Conservation (phyloP, 2,888 invertebrate genomes). For the Eremobia ochroleuca region DNA sequence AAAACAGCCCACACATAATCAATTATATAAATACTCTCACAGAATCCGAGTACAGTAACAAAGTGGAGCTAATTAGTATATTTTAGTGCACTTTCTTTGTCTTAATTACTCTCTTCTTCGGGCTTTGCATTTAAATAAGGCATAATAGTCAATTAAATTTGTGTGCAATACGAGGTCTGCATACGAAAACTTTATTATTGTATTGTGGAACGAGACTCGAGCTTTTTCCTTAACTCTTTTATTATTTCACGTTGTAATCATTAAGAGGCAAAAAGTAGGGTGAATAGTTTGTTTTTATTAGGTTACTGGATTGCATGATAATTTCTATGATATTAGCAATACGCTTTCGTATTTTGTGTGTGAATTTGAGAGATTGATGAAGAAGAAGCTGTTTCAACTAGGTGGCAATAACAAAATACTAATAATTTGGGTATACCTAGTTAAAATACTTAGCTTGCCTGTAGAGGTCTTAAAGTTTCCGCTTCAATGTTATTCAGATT, state of each 20-base stretch:
- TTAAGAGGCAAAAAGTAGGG: neutral
- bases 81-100: conserved; percentile 82
- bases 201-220: conserved; percentile 46
- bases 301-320: neutral
- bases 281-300: conserved; percentile 7
- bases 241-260: conserved; percentile 42
- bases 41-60: conserved; percentile 55
- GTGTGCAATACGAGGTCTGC: conserved; percentile 73
- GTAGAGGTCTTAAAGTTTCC: neutral
- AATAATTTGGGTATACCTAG: neutral
- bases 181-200: conserved; percentile 60
- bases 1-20: conserved; percentile 42
- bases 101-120: conserved; percentile 82
- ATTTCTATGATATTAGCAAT: neutral
- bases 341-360: neutral
- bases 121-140: conserved; percentile 89
- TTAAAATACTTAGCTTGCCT: neutral
- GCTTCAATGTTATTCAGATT: neutral
- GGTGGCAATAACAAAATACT: neutral
- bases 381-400: neutral
- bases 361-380: neutral
- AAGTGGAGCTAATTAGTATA: conserved; percentile 77
- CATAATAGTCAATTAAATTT: conserved; percentile 85
- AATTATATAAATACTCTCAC: conserved; percentile 39
- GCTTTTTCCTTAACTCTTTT: conserved; percentile 42